Conservation (phyloP, 2,113 vertebrate genomes). For the Phalacrocorax aristotelis region DNA sequence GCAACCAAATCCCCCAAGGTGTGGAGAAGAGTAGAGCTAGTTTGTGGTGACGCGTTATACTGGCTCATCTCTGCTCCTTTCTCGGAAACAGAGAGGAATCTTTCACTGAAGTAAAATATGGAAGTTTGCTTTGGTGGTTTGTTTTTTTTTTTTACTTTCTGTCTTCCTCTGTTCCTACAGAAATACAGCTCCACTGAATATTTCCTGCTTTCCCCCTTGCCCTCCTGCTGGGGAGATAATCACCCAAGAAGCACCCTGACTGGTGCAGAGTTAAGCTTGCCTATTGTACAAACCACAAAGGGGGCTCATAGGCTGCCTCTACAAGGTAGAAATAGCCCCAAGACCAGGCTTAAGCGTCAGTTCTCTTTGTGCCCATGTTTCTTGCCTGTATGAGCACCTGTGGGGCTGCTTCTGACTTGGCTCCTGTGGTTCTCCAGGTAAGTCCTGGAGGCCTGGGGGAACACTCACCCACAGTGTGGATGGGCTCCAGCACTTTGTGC, state of each 20-base stretch:
- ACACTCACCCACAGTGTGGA: fast-evolving
- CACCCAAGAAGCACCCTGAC: not conserved
- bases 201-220: not conserved
- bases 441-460: not conserved
- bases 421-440: not conserved
- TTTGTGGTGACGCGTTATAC: not conserved
- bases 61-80: not conserved
- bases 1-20: not conserved
- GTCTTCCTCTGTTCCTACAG: not conserved
- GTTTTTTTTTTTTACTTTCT: not conserved
- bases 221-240: not conserved
- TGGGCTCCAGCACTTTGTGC: not conserved
- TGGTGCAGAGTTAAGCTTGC: not conserved
- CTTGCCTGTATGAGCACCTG: not conserved
- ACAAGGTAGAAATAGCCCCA: not conserved
- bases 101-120: not conserved
- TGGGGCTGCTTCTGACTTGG: not conserved
- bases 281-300: not conserved
- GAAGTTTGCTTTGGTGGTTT: not conserved
- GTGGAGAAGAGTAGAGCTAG: not conserved
- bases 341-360: not conserved
- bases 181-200: not conserved
- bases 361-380: not conserved
- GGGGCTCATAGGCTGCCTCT: not conserved
- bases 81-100: not conserved